Percentiles rank a stretch among this genome's conserved stretches.
Conservation (phyloP, 2,113 vertebrate species). For the Calcarius ornatus region DNA sequence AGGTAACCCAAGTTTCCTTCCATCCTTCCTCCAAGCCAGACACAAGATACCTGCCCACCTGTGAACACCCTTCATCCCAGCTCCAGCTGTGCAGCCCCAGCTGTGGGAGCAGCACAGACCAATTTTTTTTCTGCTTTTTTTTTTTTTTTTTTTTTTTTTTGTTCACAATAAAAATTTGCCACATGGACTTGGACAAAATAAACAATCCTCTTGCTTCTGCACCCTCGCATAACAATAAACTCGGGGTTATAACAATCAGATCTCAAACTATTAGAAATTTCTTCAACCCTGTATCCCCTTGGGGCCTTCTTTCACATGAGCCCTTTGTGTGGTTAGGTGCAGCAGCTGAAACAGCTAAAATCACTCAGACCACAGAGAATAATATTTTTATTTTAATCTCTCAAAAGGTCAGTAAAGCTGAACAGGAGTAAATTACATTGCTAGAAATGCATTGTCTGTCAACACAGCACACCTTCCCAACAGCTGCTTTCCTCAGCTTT, state of each 20-base stretch:
- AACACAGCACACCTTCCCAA: conserved; percentile 50
- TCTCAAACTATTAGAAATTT: conserved; percentile 6
- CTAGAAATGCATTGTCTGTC: conserved; percentile 62
- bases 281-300: neutral
- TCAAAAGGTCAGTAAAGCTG: conserved; percentile 71
- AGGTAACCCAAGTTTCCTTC: neutral
- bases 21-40: neutral
- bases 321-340: conserved; percentile 26
- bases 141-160: neutral
- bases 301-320: conserved; percentile 26
- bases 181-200: neutral
- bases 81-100: neutral
- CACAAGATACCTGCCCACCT: neutral
- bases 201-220: neutral
- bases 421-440: conserved; percentile 63
- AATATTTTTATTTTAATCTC: conserved; percentile 72
- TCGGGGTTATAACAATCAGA: neutral
- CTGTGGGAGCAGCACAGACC: neutral
- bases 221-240: neutral
- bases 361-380: conserved; percentile 46
- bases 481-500: conserved; percentile 34
- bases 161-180: neutral
- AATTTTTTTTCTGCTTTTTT: too few relatives aligned
- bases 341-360: conserved; percentile 40
- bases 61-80: neutral